Conservation (phyloP, 1,140 invertebrate genomes). For the Colletes latitarsis region DNA sequence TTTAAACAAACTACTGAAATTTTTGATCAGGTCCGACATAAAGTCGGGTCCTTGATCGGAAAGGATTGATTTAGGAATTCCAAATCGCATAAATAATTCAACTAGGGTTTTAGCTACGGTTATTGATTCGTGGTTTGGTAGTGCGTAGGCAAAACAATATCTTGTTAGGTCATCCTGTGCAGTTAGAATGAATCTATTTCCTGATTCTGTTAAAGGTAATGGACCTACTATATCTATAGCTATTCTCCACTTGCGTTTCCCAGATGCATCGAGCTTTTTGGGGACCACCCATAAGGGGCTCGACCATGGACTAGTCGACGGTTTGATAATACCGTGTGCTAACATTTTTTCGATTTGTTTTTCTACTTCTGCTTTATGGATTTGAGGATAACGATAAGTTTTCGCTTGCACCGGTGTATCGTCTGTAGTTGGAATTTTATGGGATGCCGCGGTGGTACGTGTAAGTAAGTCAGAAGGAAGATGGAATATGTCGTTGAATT, state of each 20-base stretch:
- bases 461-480: neutral
- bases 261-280: slow-evolving; percentile 8
- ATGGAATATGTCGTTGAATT: neutral
- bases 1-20: too few relatives aligned
- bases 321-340: neutral
- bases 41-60: too few relatives aligned
- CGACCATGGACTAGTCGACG: neutral
- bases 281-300: neutral
- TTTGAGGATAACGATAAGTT: neutral
- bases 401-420: neutral
- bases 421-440: neutral
- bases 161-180: too few relatives aligned
- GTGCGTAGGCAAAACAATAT: too few relatives aligned
- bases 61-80: too few relatives aligned
- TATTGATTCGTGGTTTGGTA: too few relatives aligned
- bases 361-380: slow-evolving; percentile 1
- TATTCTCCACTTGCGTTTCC: neutral
- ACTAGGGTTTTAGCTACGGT: too few relatives aligned
- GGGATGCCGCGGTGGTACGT: neutral
- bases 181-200: too few relatives aligned
- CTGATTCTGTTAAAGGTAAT: too few relatives aligned
- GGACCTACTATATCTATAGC: too few relatives aligned
- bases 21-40: too few relatives aligned
- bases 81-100: too few relatives aligned
- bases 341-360: slow-evolving; percentile 2